phyloP scores from a whole-genome alignment of 2,797 vertebrate genomes.

The Menidia menidia region DNA sequence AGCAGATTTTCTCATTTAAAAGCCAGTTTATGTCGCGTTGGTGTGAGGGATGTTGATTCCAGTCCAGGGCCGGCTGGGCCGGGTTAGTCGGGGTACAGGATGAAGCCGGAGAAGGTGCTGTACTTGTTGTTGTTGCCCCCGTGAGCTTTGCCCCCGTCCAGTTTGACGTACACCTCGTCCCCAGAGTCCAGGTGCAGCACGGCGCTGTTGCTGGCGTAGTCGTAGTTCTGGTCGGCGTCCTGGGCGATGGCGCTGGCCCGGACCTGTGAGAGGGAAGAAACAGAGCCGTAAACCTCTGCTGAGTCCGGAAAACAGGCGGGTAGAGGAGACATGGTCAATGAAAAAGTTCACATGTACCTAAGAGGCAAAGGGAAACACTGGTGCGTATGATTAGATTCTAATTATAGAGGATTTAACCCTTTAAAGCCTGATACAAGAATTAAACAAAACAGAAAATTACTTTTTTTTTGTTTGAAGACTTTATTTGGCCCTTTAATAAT shows the following conservation, averaged over 20 bases:
- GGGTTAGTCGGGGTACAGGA: conserved; percentile 93
- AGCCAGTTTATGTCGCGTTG: conserved; percentile 20
- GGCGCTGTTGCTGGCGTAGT: conserved; percentile 98
- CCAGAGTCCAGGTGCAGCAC: conserved; percentile 96
- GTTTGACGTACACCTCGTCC: conserved; percentile 96
- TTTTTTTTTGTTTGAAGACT: no score
- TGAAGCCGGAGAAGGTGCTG: conserved; percentile 99
- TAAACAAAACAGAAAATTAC: no score
- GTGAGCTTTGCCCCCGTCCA: conserved; percentile 97
- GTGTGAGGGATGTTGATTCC: conserved; percentile 19
- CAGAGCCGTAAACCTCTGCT: no score
- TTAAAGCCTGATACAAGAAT: no score
- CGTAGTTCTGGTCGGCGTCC: conserved; percentile 98
- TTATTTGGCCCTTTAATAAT: no score
- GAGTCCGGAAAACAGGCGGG: background rate
- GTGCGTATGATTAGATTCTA: conserved; percentile 12
- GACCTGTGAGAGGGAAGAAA: conserved; percentile 79
- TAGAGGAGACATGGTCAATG: conserved; percentile 1
- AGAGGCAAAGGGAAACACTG: conserved; percentile 38
- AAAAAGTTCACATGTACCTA: conserved; percentile 52
- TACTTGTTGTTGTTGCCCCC: conserved; percentile 99
- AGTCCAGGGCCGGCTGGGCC: conserved; percentile 21
- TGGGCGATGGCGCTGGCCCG: conserved; percentile 97
- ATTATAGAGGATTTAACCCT: conserved; percentile 11
- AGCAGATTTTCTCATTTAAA: conserved; percentile 6